Percentiles rank a stretch among this genome's conserved stretches.
These are phyloP conservation scores for Cromileptes altivelis DNA, from an alignment of 2,113 vertebrate species.

Conservation along the genomic window DNA sequence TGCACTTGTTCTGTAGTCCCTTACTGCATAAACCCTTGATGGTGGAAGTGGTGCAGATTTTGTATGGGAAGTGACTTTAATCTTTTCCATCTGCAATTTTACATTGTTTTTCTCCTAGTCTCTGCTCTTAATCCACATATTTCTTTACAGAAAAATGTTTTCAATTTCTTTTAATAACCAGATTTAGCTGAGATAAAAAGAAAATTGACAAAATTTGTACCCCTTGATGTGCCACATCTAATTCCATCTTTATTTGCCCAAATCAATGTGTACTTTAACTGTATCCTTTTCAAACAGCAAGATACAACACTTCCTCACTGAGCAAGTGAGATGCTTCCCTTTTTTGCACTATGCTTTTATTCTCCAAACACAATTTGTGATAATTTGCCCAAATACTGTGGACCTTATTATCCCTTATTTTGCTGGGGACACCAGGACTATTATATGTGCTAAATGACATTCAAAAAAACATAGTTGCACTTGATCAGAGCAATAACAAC, in stretches of 20 bases:
- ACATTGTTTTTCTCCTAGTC: neutral
- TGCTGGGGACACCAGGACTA: conserved; percentile 3
- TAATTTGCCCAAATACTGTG: neutral
- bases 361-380: neutral
- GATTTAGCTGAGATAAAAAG: neutral
- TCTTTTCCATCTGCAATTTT: neutral
- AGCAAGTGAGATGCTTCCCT: neutral
- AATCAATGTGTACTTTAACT: neutral
- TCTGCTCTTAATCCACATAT: neutral
- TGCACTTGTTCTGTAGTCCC: neutral
- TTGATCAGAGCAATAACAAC: conserved; percentile 62
- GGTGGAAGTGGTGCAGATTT: neutral
- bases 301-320: neutral
- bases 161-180: neutral
- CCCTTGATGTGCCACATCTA: neutral
- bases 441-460: conserved; percentile 27
- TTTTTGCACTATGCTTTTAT: neutral
- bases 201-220: neutral
- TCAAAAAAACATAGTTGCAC: conserved; percentile 47
- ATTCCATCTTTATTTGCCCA: neutral
- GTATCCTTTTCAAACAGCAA: conserved; percentile 2
- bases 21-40: neutral
- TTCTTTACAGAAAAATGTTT: neutral
- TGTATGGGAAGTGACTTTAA: neutral
- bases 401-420: conserved; percentile 22